Evolutionary conservation across 2,113 vertebrate genomes (phyloP), one percentile per base, ranked within the genome.

Genomic region (Megaceryle torquata): DNA sequence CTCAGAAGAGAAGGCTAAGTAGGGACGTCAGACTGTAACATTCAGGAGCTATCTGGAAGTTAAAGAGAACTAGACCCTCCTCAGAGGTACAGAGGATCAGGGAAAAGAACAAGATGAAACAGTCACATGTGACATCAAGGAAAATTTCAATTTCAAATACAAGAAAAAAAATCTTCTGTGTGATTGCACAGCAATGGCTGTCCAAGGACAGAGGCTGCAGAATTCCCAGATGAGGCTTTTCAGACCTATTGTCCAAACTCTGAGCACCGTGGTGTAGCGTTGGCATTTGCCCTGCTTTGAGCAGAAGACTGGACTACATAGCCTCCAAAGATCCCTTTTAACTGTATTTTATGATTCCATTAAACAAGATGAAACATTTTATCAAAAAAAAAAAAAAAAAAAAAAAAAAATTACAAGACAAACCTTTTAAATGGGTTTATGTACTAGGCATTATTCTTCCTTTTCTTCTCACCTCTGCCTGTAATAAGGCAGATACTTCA

Each of bases 1-100:
- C 51, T 85, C 31, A 25, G 78, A 79, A 80, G 19, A 16, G 26
- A 67, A 74, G 22, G 20, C 15, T n/a, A 77, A 48, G 29, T 9
- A 11, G 12, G 15, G 22, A 65, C 48, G 65, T 53, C 0, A 0
- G 2, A 39, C 22, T 60, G 20, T 44, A 60, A 48, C 18, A 26
- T 78, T 81, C 29, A 81, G n/a, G n/a, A n/a, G 14, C 26, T 68
- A 5, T 12, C 29, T 60, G 7, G 13, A 43, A 18, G 50, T 41
- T 86, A 35, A 43, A 44, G 13, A 53, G 64, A 79, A 54, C 15
- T 20, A 72, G 17, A 80, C 10, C 9, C 18, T 48, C 26, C 61
- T 81, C 39, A 48, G 48, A 63, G 29, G 13, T 11, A 48, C 7
- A 54, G 63, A 59, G 63, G n/a, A 35, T 10, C 11, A 88, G 39